Evolutionary conservation across 2,113 vertebrate species (phyloP).

Genomic region (Gadus chalcogrammus): DNA sequence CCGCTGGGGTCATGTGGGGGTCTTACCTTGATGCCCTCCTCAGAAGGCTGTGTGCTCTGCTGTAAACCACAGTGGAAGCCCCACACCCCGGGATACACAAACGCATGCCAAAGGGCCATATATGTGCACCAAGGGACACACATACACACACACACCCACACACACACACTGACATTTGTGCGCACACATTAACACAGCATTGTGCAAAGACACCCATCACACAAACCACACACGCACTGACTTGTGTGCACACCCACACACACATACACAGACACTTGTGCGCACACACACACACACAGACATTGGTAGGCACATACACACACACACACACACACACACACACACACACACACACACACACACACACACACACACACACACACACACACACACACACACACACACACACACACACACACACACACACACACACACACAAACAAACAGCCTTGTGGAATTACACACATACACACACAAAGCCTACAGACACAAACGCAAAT

Average conservation of each 20-base stretch:
- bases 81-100: too few species aligned
- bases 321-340: neutral
- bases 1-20: too few species aligned
- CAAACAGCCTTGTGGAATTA: conserved; percentile 5
- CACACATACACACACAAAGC: neutral
- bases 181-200: neutral
- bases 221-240: neutral
- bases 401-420: neutral
- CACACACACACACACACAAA: neutral
- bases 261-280: too few species aligned
- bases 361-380: conserved; percentile 9
- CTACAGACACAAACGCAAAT: conserved; percentile 14
- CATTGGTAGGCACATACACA: neutral
- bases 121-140: too few species aligned
- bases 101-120: too few species aligned
- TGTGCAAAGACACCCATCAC: neutral
- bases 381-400: neutral
- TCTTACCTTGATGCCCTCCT: too few species aligned
- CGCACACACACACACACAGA: neutral
- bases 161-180: too few species aligned
- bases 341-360: neutral
- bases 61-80: too few species aligned
- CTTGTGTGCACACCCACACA: too few species aligned
- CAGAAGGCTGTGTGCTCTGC: too few species aligned
- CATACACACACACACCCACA: too few species aligned